phyloP scores from a whole-genome alignment of 2,888 invertebrate species.

The Lithophane leautieri region DNA sequence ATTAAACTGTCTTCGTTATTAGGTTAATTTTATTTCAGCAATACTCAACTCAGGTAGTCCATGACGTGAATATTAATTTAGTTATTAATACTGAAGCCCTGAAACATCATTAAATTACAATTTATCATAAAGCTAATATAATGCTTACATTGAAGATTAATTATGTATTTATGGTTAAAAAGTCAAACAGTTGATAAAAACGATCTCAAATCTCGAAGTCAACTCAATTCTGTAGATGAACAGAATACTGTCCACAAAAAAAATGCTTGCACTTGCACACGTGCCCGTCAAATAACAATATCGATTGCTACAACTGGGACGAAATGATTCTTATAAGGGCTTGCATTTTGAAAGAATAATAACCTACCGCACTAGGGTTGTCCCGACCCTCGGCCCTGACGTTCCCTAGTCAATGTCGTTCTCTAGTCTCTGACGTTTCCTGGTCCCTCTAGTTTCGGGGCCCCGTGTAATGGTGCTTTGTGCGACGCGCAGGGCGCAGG shows the following conservation, averaged over 20 bases:
- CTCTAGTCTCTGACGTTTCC: not conserved
- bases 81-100: conserved; percentile 50
- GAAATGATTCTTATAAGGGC: conserved; percentile 33
- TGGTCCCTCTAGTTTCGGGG: conserved; percentile 51
- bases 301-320: conserved; percentile 23
- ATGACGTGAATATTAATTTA: conserved; percentile 48
- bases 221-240: not conserved
- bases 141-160: conserved; percentile 33
- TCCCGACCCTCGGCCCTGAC: conserved; percentile 41
- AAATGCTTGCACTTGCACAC: conserved; percentile 14
- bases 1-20: conserved; percentile 47
- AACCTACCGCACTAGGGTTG: conserved; percentile 58
- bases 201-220: not conserved
- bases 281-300: conserved; percentile 23
- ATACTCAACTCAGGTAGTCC: conserved; percentile 22
- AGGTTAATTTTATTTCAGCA: conserved; percentile 33
- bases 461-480: conserved; percentile 68
- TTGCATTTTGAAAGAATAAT: conserved; percentile 46
- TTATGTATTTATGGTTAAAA: conserved; percentile 26
- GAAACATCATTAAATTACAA: conserved; percentile 53
- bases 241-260: conserved; percentile 17
- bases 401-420: conserved; percentile 20
- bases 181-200: conserved; percentile 26
- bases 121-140: conserved; percentile 35
- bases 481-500: conserved; percentile 73